Evolutionary conservation across 2,888 invertebrate genomes (phyloP).

Genomic region (Pristionchus exspectatus): DNA sequence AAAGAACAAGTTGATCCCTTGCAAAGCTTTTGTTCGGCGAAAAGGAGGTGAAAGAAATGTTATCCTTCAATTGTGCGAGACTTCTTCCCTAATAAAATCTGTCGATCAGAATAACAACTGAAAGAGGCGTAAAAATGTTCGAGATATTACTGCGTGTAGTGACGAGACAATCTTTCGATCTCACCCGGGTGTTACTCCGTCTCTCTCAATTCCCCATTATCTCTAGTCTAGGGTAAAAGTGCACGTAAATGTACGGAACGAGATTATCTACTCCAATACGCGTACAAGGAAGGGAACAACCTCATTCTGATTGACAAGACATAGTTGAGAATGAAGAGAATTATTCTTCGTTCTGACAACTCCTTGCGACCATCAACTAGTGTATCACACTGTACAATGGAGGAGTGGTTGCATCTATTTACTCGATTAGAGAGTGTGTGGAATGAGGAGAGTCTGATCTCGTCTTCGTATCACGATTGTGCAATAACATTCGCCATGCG

Average conservation of each 20-base stretch:
- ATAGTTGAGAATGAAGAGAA: background rate
- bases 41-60: background rate
- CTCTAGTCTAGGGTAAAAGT: too few relatives aligned
- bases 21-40: background rate
- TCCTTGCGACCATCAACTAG: background rate
- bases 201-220: background rate
- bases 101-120: too few relatives aligned
- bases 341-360: background rate
- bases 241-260: background rate
- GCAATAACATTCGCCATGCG: conserved; percentile 23
- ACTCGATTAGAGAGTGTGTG: too few relatives aligned
- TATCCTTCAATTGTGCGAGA: too few relatives aligned
- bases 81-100: too few relatives aligned
- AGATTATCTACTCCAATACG: background rate
- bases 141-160: too few relatives aligned
- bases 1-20: background rate
- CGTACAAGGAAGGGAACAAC: too few relatives aligned
- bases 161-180: background rate
- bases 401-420: too few relatives aligned
- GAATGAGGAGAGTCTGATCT: background rate
- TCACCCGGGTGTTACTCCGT: background rate
- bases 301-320: too few relatives aligned
- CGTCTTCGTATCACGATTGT: background rate
- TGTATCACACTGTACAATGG: background rate
- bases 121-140: too few relatives aligned